These are phyloP conservation scores for Antechinus flavipes DNA, from an alignment of 2,113 vertebrate species.

Conservation along the genomic window DNA sequence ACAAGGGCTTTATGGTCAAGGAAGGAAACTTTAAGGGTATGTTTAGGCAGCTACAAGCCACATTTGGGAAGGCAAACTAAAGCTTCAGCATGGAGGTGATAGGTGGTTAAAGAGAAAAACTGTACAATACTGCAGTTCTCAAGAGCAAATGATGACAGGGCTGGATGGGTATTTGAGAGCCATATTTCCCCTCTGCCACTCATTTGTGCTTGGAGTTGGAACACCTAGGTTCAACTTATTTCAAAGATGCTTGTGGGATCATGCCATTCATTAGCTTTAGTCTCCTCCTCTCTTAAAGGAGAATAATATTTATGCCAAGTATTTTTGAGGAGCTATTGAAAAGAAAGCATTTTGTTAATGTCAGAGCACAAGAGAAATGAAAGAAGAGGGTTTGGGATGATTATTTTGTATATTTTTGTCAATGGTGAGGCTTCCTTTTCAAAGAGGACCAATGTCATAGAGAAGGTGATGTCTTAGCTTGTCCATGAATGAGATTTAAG, in stretches of 20 bases:
- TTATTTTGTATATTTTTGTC: not conserved
- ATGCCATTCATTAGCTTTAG: not conserved
- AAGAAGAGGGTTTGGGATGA: not conserved
- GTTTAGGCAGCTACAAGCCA: not conserved
- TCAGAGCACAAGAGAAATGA: not conserved
- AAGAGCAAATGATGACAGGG: not conserved
- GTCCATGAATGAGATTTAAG: not conserved
- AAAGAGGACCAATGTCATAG: not conserved
- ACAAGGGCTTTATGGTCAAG: not conserved
- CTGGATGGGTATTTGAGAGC: not conserved
- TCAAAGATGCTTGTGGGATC: not conserved
- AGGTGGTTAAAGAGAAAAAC: not conserved
- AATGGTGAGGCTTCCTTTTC: not conserved
- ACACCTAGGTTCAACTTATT: not conserved
- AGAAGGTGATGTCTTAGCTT: not conserved
- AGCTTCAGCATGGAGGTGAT: not conserved
- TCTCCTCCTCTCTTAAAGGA: not conserved
- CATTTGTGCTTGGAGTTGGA: not conserved
- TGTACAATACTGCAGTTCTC: not conserved
- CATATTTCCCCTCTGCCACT: not conserved
- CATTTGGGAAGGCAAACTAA: not conserved
- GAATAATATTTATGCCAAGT: not conserved
- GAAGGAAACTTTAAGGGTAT: not conserved
- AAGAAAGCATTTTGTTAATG: not conserved
- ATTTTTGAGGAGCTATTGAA: not conserved